Conservation (phyloP, 1,140 invertebrate genomes). For the Pseudomyrmex flavicornis region DNA sequence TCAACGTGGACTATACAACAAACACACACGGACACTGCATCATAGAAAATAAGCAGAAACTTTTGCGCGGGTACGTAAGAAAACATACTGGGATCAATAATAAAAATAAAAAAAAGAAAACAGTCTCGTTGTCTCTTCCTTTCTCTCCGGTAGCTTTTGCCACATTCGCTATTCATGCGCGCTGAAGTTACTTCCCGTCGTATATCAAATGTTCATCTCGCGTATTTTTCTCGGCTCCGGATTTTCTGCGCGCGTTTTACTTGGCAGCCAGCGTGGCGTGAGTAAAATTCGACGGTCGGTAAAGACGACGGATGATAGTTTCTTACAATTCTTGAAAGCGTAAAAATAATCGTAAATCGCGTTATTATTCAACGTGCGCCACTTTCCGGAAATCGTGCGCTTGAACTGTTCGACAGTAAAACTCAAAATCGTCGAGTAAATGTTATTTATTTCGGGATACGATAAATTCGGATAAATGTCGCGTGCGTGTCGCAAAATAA, state of each 20-base stretch:
- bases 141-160: background rate
- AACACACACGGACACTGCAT: background rate
- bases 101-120: background rate
- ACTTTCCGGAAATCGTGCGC: background rate
- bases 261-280: background rate
- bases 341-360: background rate
- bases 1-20: background rate
- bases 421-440: background rate
- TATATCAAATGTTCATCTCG: background rate
- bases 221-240: background rate
- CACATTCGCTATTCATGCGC: constrained; percentile 2
- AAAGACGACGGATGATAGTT: background rate
- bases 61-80: background rate
- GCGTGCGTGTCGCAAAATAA: background rate
- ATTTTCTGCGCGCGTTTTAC: background rate
- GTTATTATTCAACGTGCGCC: background rate
- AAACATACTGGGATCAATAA: too few species aligned
- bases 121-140: background rate
- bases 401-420: background rate
- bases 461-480: background rate
- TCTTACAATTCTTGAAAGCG: background rate
- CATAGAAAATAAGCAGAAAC: constrained; percentile 5
- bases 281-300: background rate
- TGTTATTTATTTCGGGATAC: background rate
- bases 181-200: background rate